Conservation (phyloP, 2,888 invertebrate species). For the Eupithecia centaureata region DNA sequence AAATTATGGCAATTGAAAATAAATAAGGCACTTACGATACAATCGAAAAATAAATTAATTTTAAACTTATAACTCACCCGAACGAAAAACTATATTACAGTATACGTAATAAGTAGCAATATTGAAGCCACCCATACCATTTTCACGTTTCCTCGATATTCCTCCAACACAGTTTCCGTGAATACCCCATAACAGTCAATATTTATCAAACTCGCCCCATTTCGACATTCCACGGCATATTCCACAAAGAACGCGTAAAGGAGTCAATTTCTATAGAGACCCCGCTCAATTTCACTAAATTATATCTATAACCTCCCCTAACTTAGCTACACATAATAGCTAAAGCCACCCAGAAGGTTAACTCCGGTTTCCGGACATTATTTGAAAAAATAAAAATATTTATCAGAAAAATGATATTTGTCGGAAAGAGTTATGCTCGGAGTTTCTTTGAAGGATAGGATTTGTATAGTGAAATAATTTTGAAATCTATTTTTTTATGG, state of each 20-base stretch:
- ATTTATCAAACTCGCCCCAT: conserved; percentile 22
- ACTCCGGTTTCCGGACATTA: neutral
- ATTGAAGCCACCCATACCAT: neutral
- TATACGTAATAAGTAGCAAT: no score
- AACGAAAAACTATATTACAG: no score
- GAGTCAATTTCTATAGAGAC: conserved; percentile 40
- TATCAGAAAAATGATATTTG: no score
- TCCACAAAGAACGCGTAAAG: conserved; percentile 28
- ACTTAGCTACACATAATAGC: neutral
- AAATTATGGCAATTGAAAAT: no score
- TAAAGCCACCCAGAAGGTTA: neutral
- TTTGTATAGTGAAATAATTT: no score
- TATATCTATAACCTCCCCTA: conserved; percentile 37
- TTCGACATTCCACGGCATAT: conserved; percentile 25
- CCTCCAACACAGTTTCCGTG: neutral
- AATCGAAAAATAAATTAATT: no score
- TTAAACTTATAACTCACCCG: no score
- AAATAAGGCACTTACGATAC: no score
- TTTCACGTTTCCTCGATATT: neutral
- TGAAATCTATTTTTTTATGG: no score
- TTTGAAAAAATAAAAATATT: neutral
- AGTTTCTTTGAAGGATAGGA: no score
- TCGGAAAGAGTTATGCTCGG: no score
- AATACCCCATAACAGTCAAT: conserved; percentile 12
- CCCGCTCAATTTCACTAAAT: conserved; percentile 43